Percentiles rank a stretch among this genome's conserved stretches.
phyloP scores from a whole-genome alignment of 2,113 vertebrate species.

The Galbula dea region DNA sequence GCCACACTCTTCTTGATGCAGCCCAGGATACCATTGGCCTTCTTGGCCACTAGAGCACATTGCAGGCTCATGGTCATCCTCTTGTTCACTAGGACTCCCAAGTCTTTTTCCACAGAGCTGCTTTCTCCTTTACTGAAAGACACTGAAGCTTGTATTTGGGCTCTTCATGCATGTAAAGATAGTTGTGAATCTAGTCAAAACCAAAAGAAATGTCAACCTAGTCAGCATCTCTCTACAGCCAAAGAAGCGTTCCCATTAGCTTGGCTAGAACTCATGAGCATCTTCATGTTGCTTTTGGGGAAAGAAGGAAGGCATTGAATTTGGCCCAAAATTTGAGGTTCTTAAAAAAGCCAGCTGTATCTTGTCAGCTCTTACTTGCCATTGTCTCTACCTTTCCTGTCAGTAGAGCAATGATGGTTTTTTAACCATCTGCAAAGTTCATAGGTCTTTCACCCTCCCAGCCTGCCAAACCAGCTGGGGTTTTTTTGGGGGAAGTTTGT shows the following conservation, averaged over 20 bases:
- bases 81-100: too few relatives aligned
- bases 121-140: neutral
- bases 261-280: neutral
- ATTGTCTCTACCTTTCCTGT: neutral
- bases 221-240: neutral
- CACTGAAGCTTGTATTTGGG: neutral
- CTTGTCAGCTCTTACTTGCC: slow-evolving; percentile 7
- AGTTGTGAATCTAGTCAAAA: neutral
- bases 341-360: neutral
- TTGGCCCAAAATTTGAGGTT: neutral
- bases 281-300: neutral
- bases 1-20: too few relatives aligned
- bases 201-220: neutral
- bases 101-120: too few relatives aligned
- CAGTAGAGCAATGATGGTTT: neutral
- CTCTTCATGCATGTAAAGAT: neutral
- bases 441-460: neutral
- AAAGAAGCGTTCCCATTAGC: neutral
- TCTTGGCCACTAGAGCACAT: too few relatives aligned
- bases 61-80: too few relatives aligned
- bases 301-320: slow-evolving; percentile 10
- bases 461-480: neutral
- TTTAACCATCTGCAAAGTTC: neutral
- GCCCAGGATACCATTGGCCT: too few relatives aligned
- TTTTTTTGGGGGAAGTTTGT: neutral